Conservation (phyloP, 2,888 invertebrate genomes). For the Morpho achilles region DNA sequence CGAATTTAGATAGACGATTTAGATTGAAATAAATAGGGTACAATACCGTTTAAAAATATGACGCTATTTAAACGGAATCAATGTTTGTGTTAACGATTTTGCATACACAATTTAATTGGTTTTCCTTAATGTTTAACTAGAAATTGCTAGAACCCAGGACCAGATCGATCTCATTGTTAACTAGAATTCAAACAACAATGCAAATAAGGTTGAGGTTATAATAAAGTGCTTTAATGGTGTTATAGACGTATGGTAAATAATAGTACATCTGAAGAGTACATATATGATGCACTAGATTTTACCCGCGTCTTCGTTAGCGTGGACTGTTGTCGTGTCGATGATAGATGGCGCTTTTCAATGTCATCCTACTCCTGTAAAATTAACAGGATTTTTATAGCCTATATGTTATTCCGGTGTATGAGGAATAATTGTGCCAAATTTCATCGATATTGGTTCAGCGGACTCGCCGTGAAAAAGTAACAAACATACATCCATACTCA, state of each 20-base stretch:
- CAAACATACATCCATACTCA: no score
- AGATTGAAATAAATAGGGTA: not conserved
- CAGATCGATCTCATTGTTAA: constrained; percentile 13
- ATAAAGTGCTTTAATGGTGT: constrained; percentile 1
- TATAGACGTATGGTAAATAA: no score
- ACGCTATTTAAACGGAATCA: constrained; percentile 21
- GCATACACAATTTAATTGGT: constrained; percentile 19
- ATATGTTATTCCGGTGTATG: no score
- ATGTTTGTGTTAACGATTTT: constrained; percentile 12
- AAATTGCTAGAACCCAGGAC: constrained; percentile 13
- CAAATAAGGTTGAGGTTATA: constrained; percentile 8
- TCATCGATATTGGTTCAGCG: no score
- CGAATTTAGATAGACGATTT: not conserved
- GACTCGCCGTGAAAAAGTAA: no score
- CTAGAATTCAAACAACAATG: constrained; percentile 15
- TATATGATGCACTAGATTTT: no score
- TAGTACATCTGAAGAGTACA: not conserved
- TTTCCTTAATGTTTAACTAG: constrained; percentile 20
- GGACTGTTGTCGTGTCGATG: no score
- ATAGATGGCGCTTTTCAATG: no score
- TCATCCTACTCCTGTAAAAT: no score
- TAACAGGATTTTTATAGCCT: no score
- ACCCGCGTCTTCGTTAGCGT: no score
- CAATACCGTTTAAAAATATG: constrained; percentile 11
- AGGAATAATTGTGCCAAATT: no score